These are phyloP conservation scores for Semibalanus balanoides DNA, from an alignment of 1,140 invertebrate genomes.

Conservation along the genomic window DNA sequence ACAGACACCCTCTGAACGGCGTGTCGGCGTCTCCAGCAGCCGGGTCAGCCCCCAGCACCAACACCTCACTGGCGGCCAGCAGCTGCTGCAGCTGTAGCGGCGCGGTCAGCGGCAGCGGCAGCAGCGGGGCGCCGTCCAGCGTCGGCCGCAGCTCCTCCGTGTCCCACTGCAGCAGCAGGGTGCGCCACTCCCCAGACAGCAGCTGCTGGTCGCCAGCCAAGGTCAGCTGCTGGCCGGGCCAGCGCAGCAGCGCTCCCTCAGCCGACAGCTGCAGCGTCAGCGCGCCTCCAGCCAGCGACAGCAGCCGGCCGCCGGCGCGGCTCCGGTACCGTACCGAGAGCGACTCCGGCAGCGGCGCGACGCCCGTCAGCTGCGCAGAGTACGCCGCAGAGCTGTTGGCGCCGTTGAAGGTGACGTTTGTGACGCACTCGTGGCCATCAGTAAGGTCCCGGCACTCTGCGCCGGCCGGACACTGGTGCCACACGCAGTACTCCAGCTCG, in stretches of 20 bases:
- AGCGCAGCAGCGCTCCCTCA: conserved; percentile 47
- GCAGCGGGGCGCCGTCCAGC: conserved; percentile 6
- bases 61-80: conserved; percentile 1
- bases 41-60: conserved; percentile 9
- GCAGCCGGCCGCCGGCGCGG: conserved; percentile 59
- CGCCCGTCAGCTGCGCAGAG: conserved; percentile 15
- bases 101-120: conserved; percentile 8
- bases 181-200: conserved; percentile 14
- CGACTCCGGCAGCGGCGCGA: conserved; percentile 28
- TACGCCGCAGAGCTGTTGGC: conserved; percentile 23
- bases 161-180: conserved; percentile 12
- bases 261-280: conserved; percentile 12
- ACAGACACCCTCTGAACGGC: conserved; percentile 68
- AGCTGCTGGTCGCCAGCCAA: conserved; percentile 20
- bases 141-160: neutral
- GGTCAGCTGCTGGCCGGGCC: conserved; percentile 67
- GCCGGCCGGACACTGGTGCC: conserved; percentile 58
- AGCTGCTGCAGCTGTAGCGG: neutral
- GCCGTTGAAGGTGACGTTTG: conserved; percentile 72
- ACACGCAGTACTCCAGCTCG: conserved; percentile 79
- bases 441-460: conserved; percentile 73
- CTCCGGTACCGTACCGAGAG: conserved; percentile 84
- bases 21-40: conserved; percentile 20
- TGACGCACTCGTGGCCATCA: conserved; percentile 82
- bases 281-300: conserved; percentile 22